Conservation (phyloP, 2,113 vertebrate species). For the Gadus chalcogrammus region DNA sequence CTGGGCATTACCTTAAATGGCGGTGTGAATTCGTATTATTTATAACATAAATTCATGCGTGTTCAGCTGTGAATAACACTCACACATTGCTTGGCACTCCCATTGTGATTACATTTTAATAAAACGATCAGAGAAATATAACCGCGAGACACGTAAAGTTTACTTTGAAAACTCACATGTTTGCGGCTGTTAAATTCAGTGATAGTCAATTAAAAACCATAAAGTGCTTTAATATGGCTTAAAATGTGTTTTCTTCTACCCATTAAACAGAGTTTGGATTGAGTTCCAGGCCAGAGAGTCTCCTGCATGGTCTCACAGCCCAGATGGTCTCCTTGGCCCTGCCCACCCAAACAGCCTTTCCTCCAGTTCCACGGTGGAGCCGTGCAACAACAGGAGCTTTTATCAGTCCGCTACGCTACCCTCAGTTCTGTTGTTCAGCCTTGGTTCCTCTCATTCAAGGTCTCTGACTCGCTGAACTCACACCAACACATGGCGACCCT, state of each 20-base stretch:
- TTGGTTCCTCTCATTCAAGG: too few species aligned
- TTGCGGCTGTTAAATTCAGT: background rate
- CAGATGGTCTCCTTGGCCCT: conserved; percentile 58
- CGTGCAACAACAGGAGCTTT: too few species aligned
- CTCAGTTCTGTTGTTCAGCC: too few species aligned
- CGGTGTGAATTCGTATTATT: too few species aligned
- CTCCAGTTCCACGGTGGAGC: conserved; percentile 42
- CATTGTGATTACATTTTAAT: conserved; percentile 25
- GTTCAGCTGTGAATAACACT: too few species aligned
- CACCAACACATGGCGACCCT: too few species aligned
- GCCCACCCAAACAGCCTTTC: conserved; percentile 43
- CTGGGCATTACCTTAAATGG: background rate
- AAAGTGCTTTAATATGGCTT: background rate
- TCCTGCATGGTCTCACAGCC: conserved; percentile 63
- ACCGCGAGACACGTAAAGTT: too few species aligned
- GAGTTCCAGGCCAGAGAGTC: conserved; percentile 21
- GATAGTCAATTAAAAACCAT: background rate
- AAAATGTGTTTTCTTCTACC: background rate
- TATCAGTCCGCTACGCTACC: too few species aligned
- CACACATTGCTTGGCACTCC: conserved; percentile 25
- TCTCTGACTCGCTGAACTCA: too few species aligned
- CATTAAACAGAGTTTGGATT: conserved; percentile 9
- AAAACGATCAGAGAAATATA: conserved; percentile 15
- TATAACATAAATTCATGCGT: too few species aligned
- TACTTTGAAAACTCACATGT: background rate